These are phyloP conservation scores for Ephydatia muelleri DNA, from an alignment of 37 sponge, comb jelly and placozoan genomes.

Conservation along the genomic window DNA sequence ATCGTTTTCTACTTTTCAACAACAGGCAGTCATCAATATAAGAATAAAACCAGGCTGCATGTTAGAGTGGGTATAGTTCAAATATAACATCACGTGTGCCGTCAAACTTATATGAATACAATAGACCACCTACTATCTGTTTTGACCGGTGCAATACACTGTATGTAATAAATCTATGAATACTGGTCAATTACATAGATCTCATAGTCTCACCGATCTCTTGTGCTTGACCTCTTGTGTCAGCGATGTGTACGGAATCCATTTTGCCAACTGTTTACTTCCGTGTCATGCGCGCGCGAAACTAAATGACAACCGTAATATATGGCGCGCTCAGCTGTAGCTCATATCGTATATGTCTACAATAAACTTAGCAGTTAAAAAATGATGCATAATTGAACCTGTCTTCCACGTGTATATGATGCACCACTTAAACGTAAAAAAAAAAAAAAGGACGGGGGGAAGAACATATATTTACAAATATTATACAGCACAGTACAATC, in stretches of 20 bases:
- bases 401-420: background rate
- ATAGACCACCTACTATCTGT: background rate
- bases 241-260: background rate
- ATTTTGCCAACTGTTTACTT: background rate
- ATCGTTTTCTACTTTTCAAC: too few species aligned
- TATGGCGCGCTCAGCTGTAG: background rate
- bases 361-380: background rate
- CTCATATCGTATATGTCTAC: background rate
- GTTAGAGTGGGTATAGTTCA: too few species aligned
- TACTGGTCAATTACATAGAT: background rate
- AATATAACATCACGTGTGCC: background rate
- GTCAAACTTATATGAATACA: background rate
- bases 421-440: background rate
- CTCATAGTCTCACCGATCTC: background rate
- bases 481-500: background rate
- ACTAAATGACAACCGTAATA: background rate
- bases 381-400: background rate
- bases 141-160: background rate
- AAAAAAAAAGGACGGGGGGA: background rate
- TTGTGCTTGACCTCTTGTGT: background rate
- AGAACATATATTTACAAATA: constrained; percentile 11
- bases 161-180: background rate
- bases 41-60: too few species aligned
- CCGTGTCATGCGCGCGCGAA: background rate
- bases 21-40: too few species aligned